Evolutionary conservation across 2,113 vertebrate genomes (phyloP), one percentile per base, ranked within the genome.

Genomic region (Silurus asotus): DNA sequence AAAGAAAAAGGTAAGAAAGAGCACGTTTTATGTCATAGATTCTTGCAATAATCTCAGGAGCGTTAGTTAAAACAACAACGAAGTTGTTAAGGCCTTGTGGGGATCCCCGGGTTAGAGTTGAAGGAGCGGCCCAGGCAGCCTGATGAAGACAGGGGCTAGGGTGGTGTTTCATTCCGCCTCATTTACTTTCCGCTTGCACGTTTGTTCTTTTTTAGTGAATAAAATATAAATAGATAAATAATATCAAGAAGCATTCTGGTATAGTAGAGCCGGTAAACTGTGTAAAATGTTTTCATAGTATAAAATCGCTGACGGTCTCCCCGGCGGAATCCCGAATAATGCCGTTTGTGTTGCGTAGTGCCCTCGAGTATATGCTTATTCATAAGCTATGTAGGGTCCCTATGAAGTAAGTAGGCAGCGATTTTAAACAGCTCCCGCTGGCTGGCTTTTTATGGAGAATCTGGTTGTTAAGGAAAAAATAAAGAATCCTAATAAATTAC

Each of bases 51-150:
- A 58, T 37, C 1, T 8, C 6, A 11, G 7, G 15, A 79, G 59
- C 25, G 25, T 11, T 28, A 20, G 4, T 11, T 1, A 3, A 20
- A 58, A 58, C 0, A 4, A 82, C 8, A 78, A 14, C 14, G 7
- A 53, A 19, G 51, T 17, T 55, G 6, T 56, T 3, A n/a, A 86
- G 85, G 85, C 85, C 85, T 11, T 23, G 28, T 28, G 5, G 67
- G 4, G 61, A 76, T 45, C 85, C 64, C 8, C 85, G 85, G 15
- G 48, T 0, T 87, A 55, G 23, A 87, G 74, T 87, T 87, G 82
- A 51, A 20, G 3, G 51, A n/a, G 55, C 11, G 19, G 6, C 69
- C 70, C 58, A 48, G 14, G 15, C 48, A 64, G 58, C 4, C 69
- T 62, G 49, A 49, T 14, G 23, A 20, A 28, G 23, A 11, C 4